phyloP scores from a whole-genome alignment of 2,113 vertebrate species.

The Menura novaehollandiae region DNA sequence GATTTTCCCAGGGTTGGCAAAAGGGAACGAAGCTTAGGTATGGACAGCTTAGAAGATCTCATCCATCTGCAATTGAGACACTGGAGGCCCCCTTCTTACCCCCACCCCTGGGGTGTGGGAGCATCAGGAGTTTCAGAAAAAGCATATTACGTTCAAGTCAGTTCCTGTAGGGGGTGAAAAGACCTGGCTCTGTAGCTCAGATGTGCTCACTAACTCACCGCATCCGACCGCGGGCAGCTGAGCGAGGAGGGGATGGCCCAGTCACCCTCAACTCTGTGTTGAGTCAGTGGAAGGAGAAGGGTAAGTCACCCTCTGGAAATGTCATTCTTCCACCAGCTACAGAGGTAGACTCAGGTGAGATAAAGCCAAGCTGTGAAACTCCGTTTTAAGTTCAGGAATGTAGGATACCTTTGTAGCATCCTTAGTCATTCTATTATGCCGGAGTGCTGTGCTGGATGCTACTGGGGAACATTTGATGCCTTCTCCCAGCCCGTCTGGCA shows the following conservation, averaged over 20 bases:
- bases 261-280: background rate
- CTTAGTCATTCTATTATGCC: background rate
- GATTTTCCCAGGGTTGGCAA: background rate
- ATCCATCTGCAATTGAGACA: background rate
- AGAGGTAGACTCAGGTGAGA: background rate
- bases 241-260: background rate
- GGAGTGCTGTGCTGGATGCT: background rate
- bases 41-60: background rate
- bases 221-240: background rate
- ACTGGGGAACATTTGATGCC: background rate
- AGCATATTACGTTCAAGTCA: background rate
- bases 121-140: background rate
- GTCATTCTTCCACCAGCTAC: background rate
- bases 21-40: background rate
- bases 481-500: background rate
- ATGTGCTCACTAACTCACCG: background rate
- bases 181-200: background rate
- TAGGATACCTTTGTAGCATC: background rate
- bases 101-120: background rate
- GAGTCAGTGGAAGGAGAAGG: background rate
- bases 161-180: background rate
- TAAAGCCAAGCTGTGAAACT: background rate
- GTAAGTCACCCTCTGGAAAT: background rate
- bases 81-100: background rate
- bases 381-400: background rate